Evolutionary conservation across 2,888 invertebrate species (phyloP), one percentile per base, ranked within the genome.

Genomic region (Ormia ochracea): DNA sequence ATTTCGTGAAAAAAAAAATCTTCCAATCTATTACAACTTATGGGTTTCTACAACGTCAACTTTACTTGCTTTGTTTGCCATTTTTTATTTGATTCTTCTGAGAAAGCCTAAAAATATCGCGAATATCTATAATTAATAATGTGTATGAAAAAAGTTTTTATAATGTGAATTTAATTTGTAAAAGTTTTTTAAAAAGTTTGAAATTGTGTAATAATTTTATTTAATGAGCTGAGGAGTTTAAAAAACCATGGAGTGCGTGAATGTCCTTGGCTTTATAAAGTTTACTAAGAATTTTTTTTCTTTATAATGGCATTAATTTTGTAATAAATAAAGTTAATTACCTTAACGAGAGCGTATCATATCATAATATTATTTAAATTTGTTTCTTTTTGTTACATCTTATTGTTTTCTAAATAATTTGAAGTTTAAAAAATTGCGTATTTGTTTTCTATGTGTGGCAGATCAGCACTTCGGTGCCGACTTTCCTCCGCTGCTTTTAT

Each of bases 171-270:
- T 54, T 36, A 54, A 68, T 52, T 61, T 54, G 36, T 61, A 45
- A 38, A 75, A 61, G 33, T 59, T 52, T 50, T 58, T 28, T 33
- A 23, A 21, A 66, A 63, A 66, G 38, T 74, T 38, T 69, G 38
- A 12, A 68, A 69, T 61, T 61, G 54, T 48, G n/a, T 43, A 61
- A 54, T 54, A 54, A 76, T 61, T 69, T 76, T 21, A 36, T 76
- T 26, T 23, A 59, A 28, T 41, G 17, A 28, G 9, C 23, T 4
- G 19, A 17, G 23, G 19, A 12, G 12, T 9, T 14, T 4, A 19
- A 23, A 31, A 48, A 19, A 21, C 1, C 14, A 45, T 26, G 48
- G 17, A 19, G 7, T 2, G 33, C 14, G n/a, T 21, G 5, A 61
- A 48, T 38, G 38, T 3, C 38, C 56, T 63, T 41, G 56, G 70